Base-by-base conservation (phyloP, 64 coral and sea anemone genomes). In the Hydrozoanthus tunicans region DNA sequence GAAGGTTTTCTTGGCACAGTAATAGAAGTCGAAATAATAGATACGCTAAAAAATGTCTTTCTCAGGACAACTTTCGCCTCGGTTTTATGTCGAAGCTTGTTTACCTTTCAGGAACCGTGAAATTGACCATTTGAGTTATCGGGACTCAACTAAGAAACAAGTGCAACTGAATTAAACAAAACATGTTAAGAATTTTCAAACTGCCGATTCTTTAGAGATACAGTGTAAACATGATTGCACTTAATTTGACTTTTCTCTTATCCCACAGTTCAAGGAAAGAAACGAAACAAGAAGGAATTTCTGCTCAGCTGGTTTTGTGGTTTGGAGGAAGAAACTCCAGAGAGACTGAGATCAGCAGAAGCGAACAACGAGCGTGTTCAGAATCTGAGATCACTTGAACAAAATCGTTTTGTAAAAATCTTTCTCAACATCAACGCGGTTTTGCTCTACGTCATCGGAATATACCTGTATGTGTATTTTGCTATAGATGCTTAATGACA, bases 231-330 rank as follows among this genome's bases (percentile, higher is more conserved):
- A 25, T 3, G 25, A 72, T n/a, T 72, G n/a, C 0, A 54, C 54
- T 17, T 3, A 15, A 6, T 79, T 9, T 60, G 20, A 57, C 82
- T 61, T 56, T 62, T 57, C 3, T 20, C 51, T 23, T n/a, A 67
- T 64, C 52, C 20, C 13, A n/a, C 57, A 77, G 85, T 86, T 86
- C 74, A 81, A 7, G 55, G 77, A 51, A 90, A 59, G 51, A 60
- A 58, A 24, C 80, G 53, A 59, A 64, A 79, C 6, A 70, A 6
- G 66, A 73, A 83, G 27, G 86, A 80, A 13, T 77, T 91, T 15
- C 62, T 90, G 60, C 85, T 86, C 12, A 94, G 74, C 14, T 98
- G 96, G 96, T 90, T 98, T 23, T 98, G 96, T 77, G 96, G 96
- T 27, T 90, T 92, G 43, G 93, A 98, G 14, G 64, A 81, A 43